Evolutionary conservation across 2,113 vertebrate species (phyloP).

Genomic region (Syrmaticus mikado): DNA sequence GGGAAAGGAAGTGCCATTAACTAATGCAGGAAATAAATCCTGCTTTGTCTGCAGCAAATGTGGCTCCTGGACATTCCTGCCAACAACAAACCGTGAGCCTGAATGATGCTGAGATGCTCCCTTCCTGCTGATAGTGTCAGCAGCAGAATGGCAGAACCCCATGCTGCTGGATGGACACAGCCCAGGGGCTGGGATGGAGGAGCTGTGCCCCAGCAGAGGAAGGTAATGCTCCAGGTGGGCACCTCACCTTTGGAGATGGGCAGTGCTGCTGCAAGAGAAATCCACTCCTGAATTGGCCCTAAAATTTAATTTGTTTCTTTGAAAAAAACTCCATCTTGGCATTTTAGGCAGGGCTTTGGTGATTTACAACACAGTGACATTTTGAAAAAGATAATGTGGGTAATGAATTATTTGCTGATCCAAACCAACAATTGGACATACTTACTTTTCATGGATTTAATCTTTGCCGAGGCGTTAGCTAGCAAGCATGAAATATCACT

Average conservation of each 20-base stretch:
- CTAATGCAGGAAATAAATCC: conserved; percentile 34
- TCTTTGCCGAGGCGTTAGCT: conserved; percentile 44
- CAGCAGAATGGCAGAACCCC: too few relatives aligned
- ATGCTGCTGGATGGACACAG: not conserved
- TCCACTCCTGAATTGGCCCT: not conserved
- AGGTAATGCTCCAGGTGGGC: not conserved
- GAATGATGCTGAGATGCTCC: not conserved
- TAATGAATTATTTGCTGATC: conserved; percentile 67
- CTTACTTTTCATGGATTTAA: conserved; percentile 60
- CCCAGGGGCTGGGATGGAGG: not conserved
- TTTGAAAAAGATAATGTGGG: conserved; percentile 56
- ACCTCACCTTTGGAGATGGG: not conserved
- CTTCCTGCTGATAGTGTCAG: not conserved
- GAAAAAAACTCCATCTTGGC: not conserved
- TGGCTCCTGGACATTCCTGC: not conserved
- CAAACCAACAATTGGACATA: conserved; percentile 67
- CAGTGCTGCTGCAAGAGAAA: not conserved
- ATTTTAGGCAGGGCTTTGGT: conserved; percentile 21
- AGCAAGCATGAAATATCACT: conserved; percentile 55
- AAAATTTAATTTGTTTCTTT: conserved; percentile 25
- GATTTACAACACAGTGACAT: conserved; percentile 38
- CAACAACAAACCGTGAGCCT: not conserved
- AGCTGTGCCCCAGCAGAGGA: not conserved
- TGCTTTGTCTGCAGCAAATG: not conserved
- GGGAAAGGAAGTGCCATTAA: conserved; percentile 39